phyloP scores from a whole-genome alignment of 2,797 vertebrate species.

The Antrozous pallidus region DNA sequence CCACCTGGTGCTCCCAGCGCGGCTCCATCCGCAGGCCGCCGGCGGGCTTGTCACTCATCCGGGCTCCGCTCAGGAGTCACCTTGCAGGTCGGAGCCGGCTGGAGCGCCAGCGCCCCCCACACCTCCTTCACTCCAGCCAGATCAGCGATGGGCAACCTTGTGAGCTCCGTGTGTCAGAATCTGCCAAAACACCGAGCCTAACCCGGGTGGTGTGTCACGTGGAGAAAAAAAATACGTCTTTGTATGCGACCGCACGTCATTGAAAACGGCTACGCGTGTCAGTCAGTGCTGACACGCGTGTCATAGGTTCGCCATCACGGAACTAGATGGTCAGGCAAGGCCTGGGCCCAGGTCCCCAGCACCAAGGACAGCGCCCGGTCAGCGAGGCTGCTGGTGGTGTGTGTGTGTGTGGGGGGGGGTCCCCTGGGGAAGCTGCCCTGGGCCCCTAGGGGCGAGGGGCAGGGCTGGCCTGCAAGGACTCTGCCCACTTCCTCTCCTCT shows the following conservation, averaged over 20 bases:
- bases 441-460: neutral
- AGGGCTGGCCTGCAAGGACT: neutral
- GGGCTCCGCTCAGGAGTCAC: neutral
- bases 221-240: too few species aligned
- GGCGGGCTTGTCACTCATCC: too few species aligned
- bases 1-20: rapidly evolving
- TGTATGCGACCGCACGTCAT: too few species aligned
- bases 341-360: neutral
- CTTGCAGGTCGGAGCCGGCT: neutral
- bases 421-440: neutral
- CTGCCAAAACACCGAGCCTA: too few species aligned
- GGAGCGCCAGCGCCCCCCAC: neutral
- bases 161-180: too few species aligned
- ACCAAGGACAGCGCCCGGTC: neutral
- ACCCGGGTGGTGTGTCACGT: too few species aligned
- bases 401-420: neutral
- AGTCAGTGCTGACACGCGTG: too few species aligned
- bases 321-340: rapidly evolving
- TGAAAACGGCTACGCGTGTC: too few species aligned
- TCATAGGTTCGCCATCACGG: too few species aligned
- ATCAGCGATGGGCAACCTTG: too few species aligned
- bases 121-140: rapidly evolving
- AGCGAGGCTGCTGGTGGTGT: neutral
- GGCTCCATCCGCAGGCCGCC: too few species aligned
- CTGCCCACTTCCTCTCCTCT: neutral